A percentile compares a stretch with the other conserved stretches of the same genome.
Evolutionary conservation across 2,797 vertebrate genomes (phyloP).

Genomic region (Fringilla coelebs): DNA sequence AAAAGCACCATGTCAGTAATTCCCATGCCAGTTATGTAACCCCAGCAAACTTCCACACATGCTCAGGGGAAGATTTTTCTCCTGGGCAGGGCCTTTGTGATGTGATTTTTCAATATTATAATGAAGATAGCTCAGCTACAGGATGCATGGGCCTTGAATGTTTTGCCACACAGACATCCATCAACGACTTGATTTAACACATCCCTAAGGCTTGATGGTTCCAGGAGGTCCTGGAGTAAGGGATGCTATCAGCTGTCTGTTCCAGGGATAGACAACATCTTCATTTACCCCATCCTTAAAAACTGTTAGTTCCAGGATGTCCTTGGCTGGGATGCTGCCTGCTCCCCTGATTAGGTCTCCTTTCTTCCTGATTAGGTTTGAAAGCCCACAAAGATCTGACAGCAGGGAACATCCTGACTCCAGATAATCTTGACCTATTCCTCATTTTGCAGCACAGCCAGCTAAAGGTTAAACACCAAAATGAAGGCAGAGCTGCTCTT

Average conservation of each 20-base stretch:
- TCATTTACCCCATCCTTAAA: not conserved
- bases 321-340: not conserved
- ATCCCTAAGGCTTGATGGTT: not conserved
- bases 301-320: not conserved
- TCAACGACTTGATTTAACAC: not conserved
- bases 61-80: not conserved
- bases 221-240: not conserved
- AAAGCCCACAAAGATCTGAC: not conserved
- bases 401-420: not conserved
- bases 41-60: not conserved
- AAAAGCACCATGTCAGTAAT: not conserved
- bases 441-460: not conserved
- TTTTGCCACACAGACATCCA: not conserved
- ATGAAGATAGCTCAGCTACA: not conserved
- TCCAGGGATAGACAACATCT: not conserved
- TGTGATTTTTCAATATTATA: not conserved
- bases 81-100: not conserved
- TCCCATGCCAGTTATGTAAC: accelerated
- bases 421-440: not conserved
- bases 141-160: not conserved
- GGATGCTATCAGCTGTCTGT: not conserved
- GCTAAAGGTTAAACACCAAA: not conserved
- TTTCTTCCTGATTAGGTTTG: not conserved
- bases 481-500: not conserved
- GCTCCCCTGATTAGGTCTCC: not conserved